Evolutionary conservation across 2,797 vertebrate genomes (phyloP), one percentile per base, ranked within the genome.

Genomic region (Lepilemur septentrionalis): DNA sequence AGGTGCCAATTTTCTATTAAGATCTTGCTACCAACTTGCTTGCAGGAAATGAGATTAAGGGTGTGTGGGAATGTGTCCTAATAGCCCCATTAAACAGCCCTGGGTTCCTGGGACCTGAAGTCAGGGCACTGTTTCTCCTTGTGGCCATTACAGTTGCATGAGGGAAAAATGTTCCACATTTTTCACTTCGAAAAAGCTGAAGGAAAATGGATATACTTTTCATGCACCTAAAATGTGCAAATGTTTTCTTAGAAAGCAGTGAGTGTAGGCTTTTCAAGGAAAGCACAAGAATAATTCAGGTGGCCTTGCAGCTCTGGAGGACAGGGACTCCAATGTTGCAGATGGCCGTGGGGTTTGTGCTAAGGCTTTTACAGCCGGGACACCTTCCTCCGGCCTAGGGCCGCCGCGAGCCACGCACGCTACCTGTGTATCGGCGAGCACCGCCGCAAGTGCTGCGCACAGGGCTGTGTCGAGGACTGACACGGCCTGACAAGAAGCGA

Each of bases 1-100:
- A 72, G n/a, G 13, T 25, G 35, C n/a, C 67, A 72, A 72, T 23
- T 70, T 82, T 50, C 55, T 72, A 41, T 67, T 86, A 83, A 76
- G 63, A 48, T 73, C 81, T 93, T 83, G 61, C 78, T 79, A 78
- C 32, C 30, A 69, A 86, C 52, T 82, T 89, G 85, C 92, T 70
- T 25, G 7, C 52, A 70, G 61, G 75, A 52, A 69, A 46, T 13
- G 23, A 28, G 82, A 69, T 67, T 92, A 69, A 89, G 52, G 30
- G 10, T 50, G 52, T 38, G 5, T 38, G 61, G 61, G 20, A 70
- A 50, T 35, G 48, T 73, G 43, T 52, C 48, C 35, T 46, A 46
- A 72, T 30, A 48, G 79, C 25, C 13, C 61, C 55, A 86, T 92
- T 72, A 83, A 72, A 8, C 4, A 92, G 5, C 22, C n/a, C 43